Evolutionary conservation across 2,888 invertebrate genomes (phyloP), one percentile per base, ranked within the genome.

Genomic region (Sarcophaga rosellei): DNA sequence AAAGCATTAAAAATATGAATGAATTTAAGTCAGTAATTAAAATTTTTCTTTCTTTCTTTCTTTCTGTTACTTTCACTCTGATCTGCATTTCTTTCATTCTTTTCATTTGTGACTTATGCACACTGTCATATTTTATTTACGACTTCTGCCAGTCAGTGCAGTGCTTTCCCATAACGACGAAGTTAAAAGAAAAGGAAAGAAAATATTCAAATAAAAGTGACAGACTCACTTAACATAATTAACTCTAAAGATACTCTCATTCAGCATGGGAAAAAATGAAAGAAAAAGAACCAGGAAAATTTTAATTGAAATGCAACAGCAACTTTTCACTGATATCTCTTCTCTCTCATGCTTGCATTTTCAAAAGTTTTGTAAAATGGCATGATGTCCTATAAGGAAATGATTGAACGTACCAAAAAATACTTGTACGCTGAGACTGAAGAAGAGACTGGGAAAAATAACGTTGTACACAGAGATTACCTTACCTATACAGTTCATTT

Each of bases 171-270:
- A 1, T 15, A 57, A 5, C 57, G 3, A 15, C n/a, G 12, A 15
- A 57, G 57, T 53, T 53, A 4, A 15, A 53, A 53, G 17, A 2
- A 53, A 53, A 17, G 5, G 15, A 17, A 53, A 17, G 8, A 17
- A 53, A 53, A 15, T 25, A 25, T 63, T 63, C 25, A 63, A 63
- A 61, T 11, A 61, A 20, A 57, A 57, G n/a, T 57, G 21, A 69
- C 53, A 15, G 45, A 53, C 68, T 69, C 68, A 69, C 68, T 69
- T 69, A 47, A 47, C 47, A n/a, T 69, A 69, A 69, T 69, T 69
- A 69, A 69, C 68, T 69, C 21, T 45, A 35, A 35, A 35, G 35
- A 35, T 35, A 35, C 44, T 44, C 44, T 20, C 44, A 23, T 35
- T n/a, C 45, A n/a, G 20, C 10, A 23, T 44, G 20, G 4, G 17